These are phyloP conservation scores for Stegostoma tigrinum DNA, from an alignment of 2,113 vertebrate genomes.

Conservation along the genomic window DNA sequence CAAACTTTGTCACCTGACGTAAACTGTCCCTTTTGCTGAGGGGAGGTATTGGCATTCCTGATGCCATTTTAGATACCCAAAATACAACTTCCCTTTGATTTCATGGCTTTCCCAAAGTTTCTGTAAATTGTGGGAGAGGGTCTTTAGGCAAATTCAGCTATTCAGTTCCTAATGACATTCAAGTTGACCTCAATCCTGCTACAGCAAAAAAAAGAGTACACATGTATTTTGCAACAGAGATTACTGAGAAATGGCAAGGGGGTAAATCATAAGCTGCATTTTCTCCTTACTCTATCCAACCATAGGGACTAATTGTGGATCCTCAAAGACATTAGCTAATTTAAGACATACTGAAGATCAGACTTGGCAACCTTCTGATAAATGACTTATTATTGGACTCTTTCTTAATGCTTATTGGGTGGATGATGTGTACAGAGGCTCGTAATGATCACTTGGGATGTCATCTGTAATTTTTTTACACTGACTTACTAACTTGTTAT, in stretches of 20 bases:
- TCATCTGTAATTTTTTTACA: neutral
- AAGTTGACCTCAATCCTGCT: neutral
- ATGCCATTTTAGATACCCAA: neutral
- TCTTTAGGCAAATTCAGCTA: neutral
- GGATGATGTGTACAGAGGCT: neutral
- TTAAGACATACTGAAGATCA: neutral
- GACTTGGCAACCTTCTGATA: neutral
- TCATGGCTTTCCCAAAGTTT: neutral
- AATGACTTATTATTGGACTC: neutral
- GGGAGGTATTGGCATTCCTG: no score
- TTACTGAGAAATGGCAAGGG: neutral
- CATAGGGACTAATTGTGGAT: neutral
- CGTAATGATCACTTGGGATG: neutral
- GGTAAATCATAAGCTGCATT: neutral
- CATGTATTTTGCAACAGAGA: neutral
- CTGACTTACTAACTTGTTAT: no score
- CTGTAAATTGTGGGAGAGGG: neutral
- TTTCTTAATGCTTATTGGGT: neutral
- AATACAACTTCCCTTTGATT: neutral
- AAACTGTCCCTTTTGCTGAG: no score
- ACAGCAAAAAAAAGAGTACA: neutral
- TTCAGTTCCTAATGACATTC: neutral
- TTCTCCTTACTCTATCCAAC: neutral
- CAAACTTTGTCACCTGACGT: no score
- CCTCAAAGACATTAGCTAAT: neutral